Base-by-base conservation (phyloP, 2,888 invertebrate species). In the Drosophila koepferae region DNA sequence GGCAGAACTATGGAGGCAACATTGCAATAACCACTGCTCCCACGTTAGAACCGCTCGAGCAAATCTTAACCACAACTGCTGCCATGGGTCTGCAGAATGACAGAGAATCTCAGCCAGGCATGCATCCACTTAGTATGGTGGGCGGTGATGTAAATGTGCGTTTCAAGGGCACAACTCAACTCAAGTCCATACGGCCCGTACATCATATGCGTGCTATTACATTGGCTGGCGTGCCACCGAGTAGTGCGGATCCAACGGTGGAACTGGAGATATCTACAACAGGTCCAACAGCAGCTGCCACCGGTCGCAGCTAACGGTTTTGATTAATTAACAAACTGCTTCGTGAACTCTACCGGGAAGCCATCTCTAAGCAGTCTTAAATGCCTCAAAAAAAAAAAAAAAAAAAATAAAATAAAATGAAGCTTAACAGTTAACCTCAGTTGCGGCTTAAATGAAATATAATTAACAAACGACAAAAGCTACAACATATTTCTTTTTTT, bases 101-200 rank as follows among this genome's bases (percentile, higher is more conserved):
- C 1, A 54, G 14, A 23, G 59, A 84, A 2, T 31, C 63, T 5
- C 72, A 79, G 41, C 55, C 72, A 10, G 69, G 69, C 14, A 94
- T 95, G 56, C 97, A 97, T 93, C 97, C 97, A 0, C 89, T 97
- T 5, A 96, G 97, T 77, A 96, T 96, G 86, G 95, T 96, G 68
- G 93, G 92, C 10, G 91, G 91, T 38, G 97, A 97, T 89, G 96
- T 97, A 0, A 96, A 96, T 88, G 96, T 97, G 53, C 96, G 96
- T 74, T 97, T 96, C 89, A 96, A 96, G 82, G 97, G 97, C 8
- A 96, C 96, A 1, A 96, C 96, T 0, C 96, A 97, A 90, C 92
- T 97, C 70, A 97, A 97, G 91, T 96, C 96, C 61, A 95, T 97
- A 34, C 94, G 95, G 73, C 95, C 96, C 14, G 80, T 90, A 23